Evolutionary conservation across 2,888 invertebrate genomes (phyloP), one percentile per base, ranked within the genome.

Genomic region (Ctena decussata): DNA sequence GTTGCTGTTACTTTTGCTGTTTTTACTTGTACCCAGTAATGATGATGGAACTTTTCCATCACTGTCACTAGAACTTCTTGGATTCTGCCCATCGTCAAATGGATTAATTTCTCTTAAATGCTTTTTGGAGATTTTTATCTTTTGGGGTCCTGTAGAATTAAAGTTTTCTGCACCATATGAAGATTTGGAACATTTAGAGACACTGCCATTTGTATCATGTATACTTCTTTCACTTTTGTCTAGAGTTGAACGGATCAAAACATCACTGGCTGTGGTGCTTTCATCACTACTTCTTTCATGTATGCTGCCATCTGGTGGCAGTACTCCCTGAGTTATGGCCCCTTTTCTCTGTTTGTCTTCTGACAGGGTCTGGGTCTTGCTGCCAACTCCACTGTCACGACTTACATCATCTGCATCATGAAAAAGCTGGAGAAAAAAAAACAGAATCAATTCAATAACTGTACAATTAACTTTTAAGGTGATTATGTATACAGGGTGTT

Each of bases 71-170:
- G 87, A 89, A 18, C 77, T 80, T 65, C 88, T 80, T n/a, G 89
- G 86, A 70, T 86, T 90, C 39, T 75, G 70, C 5, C 80, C 82
- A 73, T 88, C 86, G 24, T 89, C 90, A 82, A 85, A 86, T 8
- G 93, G 93, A 41, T 90, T 88, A 15, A 94, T 93, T 81, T 94
- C 94, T 75, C 90, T 82, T 73, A 94, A 81, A 53, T 90, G 89
- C 79, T 93, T 92, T 44, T 91, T 91, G 0, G 93, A 93, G 35
- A 93, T 90, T 82, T 93, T 93, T 3, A 94, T 91, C 72, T 90
- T 93, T 35, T 91, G 90, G 8, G 91, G 92, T 46, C 91, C 91
- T 37, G 90, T 88, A 18, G 86, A 90, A 76, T 93, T 92, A 32
- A 93, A 92, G 80, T 92, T 93, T 69, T 93, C 91, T 8, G 86